These are phyloP conservation scores for Calephelis perditalis DNA, from an alignment of 2,888 invertebrate genomes.

Conservation along the genomic window DNA sequence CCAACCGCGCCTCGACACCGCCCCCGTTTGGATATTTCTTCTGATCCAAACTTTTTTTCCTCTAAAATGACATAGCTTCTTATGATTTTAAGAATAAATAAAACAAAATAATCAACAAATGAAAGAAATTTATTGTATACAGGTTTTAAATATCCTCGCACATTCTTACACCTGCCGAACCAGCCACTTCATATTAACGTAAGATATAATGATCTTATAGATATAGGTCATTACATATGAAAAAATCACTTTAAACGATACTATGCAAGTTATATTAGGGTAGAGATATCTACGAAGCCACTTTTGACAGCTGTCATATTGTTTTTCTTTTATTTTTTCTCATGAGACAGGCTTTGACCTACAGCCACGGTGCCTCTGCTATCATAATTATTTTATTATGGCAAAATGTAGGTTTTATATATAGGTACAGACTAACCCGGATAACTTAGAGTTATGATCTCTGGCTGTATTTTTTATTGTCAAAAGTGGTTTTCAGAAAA, in stretches of 20 bases:
- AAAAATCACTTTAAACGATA: slow-evolving; percentile 58
- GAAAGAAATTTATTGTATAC: slow-evolving; percentile 79
- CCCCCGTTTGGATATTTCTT: too few species aligned
- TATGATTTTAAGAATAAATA: slow-evolving; percentile 38
- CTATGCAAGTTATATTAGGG: slow-evolving; percentile 56
- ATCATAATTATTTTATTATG: too few species aligned
- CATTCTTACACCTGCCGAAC: slow-evolving; percentile 70
- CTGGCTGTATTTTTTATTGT: neutral
- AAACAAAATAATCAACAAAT: slow-evolving; percentile 74
- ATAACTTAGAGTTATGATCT: neutral
- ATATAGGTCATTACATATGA: slow-evolving; percentile 70
- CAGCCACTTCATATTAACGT: slow-evolving; percentile 71
- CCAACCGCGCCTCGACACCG: too few species aligned
- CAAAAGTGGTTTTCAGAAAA: slow-evolving; percentile 5
- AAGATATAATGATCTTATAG: slow-evolving; percentile 72
- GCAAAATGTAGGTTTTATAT: too few species aligned
- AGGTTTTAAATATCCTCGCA: slow-evolving; percentile 77
- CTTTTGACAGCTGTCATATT: slow-evolving; percentile 11
- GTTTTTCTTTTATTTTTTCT: neutral
- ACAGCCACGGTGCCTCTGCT: too few species aligned
- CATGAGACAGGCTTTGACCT: too few species aligned
- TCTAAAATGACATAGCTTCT: too few species aligned
- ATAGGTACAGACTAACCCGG: too few species aligned
- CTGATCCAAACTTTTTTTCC: too few species aligned
- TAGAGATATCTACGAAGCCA: slow-evolving; percentile 37